Percentiles rank a stretch among this genome's conserved stretches.
Conservation (phyloP, 2,113 vertebrate genomes). For the Gasterosteus aculeatus region DNA sequence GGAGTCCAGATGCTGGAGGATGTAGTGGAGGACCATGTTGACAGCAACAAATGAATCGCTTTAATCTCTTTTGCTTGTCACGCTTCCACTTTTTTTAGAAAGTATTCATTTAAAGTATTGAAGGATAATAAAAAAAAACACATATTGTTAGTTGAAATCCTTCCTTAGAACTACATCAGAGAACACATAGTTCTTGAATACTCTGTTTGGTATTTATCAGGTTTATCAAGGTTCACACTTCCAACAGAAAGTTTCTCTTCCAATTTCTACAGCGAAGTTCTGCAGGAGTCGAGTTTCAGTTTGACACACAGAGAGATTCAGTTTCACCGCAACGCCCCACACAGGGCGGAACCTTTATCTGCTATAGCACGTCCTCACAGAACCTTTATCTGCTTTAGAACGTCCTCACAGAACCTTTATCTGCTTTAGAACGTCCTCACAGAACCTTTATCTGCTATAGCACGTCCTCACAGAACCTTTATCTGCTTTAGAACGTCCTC, state of each 20-base stretch:
- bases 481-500: background rate
- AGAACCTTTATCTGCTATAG: background rate
- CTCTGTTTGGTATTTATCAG: background rate
- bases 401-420: background rate
- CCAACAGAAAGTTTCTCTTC: conserved; percentile 36
- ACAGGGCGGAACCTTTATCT: background rate
- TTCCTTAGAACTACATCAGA: background rate
- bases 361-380: background rate
- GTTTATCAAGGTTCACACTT: conserved; percentile 2
- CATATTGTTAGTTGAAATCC: background rate
- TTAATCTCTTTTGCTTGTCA: too few species aligned
- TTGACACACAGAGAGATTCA: conserved; percentile 33
- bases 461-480: background rate
- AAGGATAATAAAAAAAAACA: background rate
- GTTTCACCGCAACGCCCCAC: conserved; percentile 47
- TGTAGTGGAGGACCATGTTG: too few species aligned
- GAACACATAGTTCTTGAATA: background rate
- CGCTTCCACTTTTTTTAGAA: too few species aligned
- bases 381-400: background rate
- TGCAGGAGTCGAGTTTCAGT: conserved; percentile 56
- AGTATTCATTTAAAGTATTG: background rate
- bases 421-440: background rate
- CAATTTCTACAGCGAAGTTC: conserved; percentile 32
- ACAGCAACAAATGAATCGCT: too few species aligned
- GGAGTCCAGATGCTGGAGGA: too few species aligned